These are phyloP conservation scores for Perccottus glenii DNA, from an alignment of 2,113 vertebrate species.

Conservation along the genomic window DNA sequence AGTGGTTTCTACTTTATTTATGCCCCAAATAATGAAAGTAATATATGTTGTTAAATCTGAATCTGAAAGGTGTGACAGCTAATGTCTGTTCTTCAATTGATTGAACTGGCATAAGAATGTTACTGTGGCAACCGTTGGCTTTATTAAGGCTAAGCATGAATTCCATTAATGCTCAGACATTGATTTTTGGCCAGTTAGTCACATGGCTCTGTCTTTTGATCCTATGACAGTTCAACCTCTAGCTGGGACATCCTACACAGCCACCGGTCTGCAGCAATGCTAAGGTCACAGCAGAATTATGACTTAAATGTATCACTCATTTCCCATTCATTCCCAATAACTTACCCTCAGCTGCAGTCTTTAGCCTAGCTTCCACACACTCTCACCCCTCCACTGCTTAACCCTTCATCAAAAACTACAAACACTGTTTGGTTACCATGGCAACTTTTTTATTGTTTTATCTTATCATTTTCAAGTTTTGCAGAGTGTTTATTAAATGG, in stretches of 20 bases:
- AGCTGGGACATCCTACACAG: conserved; percentile 81
- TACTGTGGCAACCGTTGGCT: conserved; percentile 34
- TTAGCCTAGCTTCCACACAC: conserved; percentile 15
- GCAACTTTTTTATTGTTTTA: too few relatives aligned
- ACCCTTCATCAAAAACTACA: too few relatives aligned
- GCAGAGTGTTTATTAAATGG: too few relatives aligned
- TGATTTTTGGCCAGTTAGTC: conserved; percentile 35
- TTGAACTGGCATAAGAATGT: too few relatives aligned
- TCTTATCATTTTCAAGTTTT: too few relatives aligned
- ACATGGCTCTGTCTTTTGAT: conserved; percentile 66
- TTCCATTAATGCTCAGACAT: conserved; percentile 15
- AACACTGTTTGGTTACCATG: too few relatives aligned
- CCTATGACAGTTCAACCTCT: conserved; percentile 77
- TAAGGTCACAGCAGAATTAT: conserved; percentile 70
- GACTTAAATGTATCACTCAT: conserved; percentile 24
- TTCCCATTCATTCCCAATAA: conserved; percentile 15
- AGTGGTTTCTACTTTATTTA: not conserved
- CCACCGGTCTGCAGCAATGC: conserved; percentile 68
- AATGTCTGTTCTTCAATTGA: too few relatives aligned
- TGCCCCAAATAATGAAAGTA: too few relatives aligned
- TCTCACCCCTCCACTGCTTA: not conserved
- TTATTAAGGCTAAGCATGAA: conserved; percentile 18
- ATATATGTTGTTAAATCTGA: too few relatives aligned
- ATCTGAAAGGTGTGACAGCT: too few relatives aligned
- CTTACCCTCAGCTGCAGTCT: not conserved